A percentile compares a stretch with the other conserved stretches of the same genome.
These are phyloP conservation scores for Standfussiana lucernea DNA, from an alignment of 2,888 invertebrate species.

Conservation along the genomic window DNA sequence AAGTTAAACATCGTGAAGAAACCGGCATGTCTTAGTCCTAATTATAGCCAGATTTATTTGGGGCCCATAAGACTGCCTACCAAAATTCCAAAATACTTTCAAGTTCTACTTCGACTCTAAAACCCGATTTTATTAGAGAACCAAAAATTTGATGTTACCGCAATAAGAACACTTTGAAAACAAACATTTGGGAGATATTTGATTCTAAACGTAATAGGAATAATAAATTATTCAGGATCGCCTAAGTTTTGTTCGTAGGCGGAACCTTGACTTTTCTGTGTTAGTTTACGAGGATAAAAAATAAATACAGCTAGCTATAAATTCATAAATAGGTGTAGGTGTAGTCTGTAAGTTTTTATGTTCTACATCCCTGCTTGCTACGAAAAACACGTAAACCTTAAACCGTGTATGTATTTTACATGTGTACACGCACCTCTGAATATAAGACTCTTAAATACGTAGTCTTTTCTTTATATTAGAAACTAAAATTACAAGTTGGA, in stretches of 20 bases:
- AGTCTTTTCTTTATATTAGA: conserved; percentile 8
- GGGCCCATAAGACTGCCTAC: background rate
- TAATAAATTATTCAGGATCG: conserved; percentile 31
- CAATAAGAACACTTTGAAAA: conserved; percentile 21
- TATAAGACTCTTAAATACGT: background rate
- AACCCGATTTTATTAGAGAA: conserved; percentile 11
- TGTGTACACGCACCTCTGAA: conserved; percentile 18
- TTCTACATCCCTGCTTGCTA: conserved; percentile 30
- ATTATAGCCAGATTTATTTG: background rate
- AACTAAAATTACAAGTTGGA: background rate
- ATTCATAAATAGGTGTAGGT: conserved; percentile 45
- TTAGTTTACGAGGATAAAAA: conserved; percentile 31
- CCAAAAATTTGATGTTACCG: background rate
- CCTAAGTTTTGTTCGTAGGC: conserved; percentile 29
- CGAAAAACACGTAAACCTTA: conserved; percentile 39
- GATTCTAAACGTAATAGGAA: conserved; percentile 8
- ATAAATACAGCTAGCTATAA: conserved; percentile 31
- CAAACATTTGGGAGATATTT: conserved; percentile 13
- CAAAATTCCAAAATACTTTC: background rate
- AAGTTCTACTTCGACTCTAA: conserved; percentile 13
- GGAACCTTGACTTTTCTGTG: conserved; percentile 42
- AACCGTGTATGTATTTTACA: conserved; percentile 19
- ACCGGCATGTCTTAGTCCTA: background rate
- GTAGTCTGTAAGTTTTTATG: conserved; percentile 31
- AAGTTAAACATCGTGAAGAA: background rate